Conservation (phyloP, 2,888 invertebrate species). For the Chaitophorus viminalis region DNA sequence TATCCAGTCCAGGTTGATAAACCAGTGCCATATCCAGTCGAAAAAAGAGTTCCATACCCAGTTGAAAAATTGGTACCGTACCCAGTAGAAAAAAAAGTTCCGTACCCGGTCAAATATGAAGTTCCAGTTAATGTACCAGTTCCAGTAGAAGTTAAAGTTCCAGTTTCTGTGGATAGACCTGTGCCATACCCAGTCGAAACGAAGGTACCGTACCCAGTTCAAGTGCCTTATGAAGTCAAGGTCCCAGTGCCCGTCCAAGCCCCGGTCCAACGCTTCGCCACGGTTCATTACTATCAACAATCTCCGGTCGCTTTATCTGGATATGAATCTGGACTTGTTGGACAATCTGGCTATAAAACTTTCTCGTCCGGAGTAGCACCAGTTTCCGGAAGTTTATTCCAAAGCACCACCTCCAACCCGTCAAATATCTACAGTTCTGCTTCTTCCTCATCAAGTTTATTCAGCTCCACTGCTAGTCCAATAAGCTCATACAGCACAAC, state of each 20-base stretch:
- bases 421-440: neutral
- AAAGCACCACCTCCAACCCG: neutral
- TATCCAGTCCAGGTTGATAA: constrained; percentile 81
- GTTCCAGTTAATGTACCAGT: constrained; percentile 71
- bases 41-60: constrained; percentile 75
- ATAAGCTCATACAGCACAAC: neutral
- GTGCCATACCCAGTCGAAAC: constrained; percentile 74
- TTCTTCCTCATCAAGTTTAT: neutral
- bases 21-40: constrained; percentile 78
- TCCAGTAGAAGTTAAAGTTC: constrained; percentile 66
- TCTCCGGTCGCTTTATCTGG: neutral
- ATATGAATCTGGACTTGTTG: neutral
- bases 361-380: neutral
- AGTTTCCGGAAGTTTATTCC: neutral
- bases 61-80: constrained; percentile 74
- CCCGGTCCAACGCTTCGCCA: constrained; percentile 68
- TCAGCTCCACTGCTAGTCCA: neutral
- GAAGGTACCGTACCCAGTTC: constrained; percentile 72
- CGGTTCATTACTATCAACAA: constrained; percentile 52
- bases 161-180: constrained; percentile 76
- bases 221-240: constrained; percentile 78
- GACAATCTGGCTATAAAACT: neutral
- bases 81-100: constrained; percentile 72
- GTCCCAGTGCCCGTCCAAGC: constrained; percentile 83
- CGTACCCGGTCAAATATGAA: constrained; percentile 67